Conservation (phyloP, 1,140 invertebrate species). For the Papilio polyxenes region DNA sequence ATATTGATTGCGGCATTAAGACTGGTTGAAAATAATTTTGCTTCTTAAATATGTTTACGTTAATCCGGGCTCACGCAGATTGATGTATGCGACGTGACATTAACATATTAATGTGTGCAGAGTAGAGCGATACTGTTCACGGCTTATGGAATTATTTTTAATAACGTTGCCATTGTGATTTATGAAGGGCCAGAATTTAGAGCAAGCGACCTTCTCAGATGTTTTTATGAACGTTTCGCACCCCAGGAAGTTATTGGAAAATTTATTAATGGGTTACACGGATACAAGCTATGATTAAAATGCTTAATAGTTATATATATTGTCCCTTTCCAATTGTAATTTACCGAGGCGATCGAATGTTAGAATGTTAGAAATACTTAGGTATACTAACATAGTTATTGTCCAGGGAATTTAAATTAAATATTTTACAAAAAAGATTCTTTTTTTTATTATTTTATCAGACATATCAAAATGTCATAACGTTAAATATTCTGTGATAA, state of each 20-base stretch:
- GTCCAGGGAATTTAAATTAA: no score
- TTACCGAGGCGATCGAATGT: neutral
- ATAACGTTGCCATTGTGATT: slow-evolving; percentile 34
- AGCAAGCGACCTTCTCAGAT: slow-evolving; percentile 10
- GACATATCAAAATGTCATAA: no score
- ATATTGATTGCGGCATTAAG: neutral
- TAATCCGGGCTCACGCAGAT: neutral
- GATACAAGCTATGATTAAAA: neutral
- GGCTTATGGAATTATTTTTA: slow-evolving; percentile 24
- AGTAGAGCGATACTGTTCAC: neutral
- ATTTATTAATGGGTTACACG: slow-evolving; percentile 13
- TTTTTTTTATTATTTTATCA: no score
- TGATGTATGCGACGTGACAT: slow-evolving; percentile 24
- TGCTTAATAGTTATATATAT: neutral
- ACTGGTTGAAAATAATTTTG: neutral
- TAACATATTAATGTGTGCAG: slow-evolving; percentile 21
- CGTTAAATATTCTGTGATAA: neutral
- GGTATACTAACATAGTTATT: no score
- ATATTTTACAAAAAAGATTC: no score
- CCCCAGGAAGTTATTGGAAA: slow-evolving; percentile 15
- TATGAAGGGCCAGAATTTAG: slow-evolving; percentile 26
- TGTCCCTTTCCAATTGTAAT: neutral
- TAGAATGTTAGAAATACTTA: no score
- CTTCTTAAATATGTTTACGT: neutral
- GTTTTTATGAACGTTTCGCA: slow-evolving; percentile 15